Base-by-base conservation (phyloP, 2,888 invertebrate species). In the Augiades crinisus region DNA sequence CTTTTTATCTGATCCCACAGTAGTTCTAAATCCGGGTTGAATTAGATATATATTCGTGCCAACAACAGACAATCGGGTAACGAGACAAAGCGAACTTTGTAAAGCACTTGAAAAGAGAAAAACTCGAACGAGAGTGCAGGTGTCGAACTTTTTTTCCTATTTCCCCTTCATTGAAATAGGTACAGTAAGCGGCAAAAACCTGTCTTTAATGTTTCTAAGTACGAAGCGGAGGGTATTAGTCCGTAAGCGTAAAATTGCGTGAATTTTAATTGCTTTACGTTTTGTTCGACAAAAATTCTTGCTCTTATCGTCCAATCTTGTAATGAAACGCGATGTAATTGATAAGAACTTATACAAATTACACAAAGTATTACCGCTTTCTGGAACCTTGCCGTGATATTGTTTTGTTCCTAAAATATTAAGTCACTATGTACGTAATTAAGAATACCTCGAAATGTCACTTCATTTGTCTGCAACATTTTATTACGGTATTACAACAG, bases 241-340 rank as follows among this genome's bases (percentile, higher is more conserved):
- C 13, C 57, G 66, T 65, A 63, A 60, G 65, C 64, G 64, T 66
- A 64, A 68, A 67, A 65, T 67, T 68, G 59, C 59, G 62, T 63
- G 63, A 67, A 61, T 64, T 63, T 64, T 61, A 63, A 65, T 61
- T 61, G 57, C 58, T 63, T 55, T 51, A 62, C 59, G 60, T 66
- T 71, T 64, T 60, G 54, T 59, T 59, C 53, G 57, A 58, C 55
- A 56, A 56, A 59, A 65, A 60, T 61, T 56, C 36, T 58, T 64
- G 62, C 61, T 62, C 56, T 60, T 67, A 64, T 54, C 59, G 55
- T 55, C 19, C 45, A 53, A 67, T 64, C 59, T 62, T 53, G 55
- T 62, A 60, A 60, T 59, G 58, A 56, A 58, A 58, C 56, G 55
- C 54, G 61, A 64, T 61, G 58, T 53, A 44, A 60, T 64, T 61